phyloP scores from a whole-genome alignment of 2,113 vertebrate genomes.

The Ploceus nigricollis region DNA sequence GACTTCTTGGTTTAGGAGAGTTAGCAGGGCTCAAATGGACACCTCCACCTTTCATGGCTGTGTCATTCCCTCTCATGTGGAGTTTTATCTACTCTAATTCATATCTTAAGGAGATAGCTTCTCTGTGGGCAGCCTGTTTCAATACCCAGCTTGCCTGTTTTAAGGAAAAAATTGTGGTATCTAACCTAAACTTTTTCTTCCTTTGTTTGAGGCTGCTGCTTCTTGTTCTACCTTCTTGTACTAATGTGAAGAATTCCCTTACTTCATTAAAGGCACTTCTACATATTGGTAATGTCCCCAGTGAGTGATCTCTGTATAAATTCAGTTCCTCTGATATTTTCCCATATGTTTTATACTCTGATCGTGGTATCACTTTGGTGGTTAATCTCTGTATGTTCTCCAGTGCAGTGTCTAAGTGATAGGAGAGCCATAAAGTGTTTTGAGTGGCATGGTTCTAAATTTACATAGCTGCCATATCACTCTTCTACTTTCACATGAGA shows the following conservation, averaged over 20 bases:
- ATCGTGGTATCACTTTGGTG: constrained; percentile 12
- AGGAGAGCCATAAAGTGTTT: not conserved
- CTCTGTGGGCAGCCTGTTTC: not conserved
- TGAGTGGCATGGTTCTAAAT: not conserved
- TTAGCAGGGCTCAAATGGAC: not conserved
- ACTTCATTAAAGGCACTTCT: constrained; percentile 56
- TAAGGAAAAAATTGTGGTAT: not conserved
- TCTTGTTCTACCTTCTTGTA: constrained; percentile 66
- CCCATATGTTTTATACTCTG: constrained; percentile 27
- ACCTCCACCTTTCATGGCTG: not conserved
- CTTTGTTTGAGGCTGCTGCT: constrained; percentile 48
- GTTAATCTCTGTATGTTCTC: not conserved
- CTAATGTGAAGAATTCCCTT: constrained; percentile 61
- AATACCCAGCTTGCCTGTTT: constrained; percentile 3
- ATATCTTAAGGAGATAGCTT: not conserved
- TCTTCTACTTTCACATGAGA: not conserved
- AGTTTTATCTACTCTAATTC: not conserved
- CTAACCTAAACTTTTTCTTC: constrained; percentile 43
- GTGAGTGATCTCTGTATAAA: constrained; percentile 60
- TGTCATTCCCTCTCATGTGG: not conserved
- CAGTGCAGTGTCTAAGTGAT: not conserved
- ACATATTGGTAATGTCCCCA: constrained; percentile 52
- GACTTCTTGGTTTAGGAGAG: not conserved
- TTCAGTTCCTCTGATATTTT: constrained; percentile 51
- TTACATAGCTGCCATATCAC: not conserved